These are phyloP conservation scores for Diglossa cyanea DNA, from an alignment of 2,797 vertebrate species.

Conservation along the genomic window DNA sequence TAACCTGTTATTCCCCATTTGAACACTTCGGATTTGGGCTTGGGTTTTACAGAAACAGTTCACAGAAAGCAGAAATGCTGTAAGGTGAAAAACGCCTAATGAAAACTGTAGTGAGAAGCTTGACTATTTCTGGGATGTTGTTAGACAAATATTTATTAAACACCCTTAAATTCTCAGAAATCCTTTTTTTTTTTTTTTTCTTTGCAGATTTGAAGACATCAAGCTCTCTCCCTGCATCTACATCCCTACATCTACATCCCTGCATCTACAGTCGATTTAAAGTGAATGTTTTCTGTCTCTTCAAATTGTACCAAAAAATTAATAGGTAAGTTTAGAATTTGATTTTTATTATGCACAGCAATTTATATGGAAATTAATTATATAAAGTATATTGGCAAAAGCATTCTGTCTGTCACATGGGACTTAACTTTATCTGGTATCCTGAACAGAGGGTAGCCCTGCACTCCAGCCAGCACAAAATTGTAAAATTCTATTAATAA, in stretches of 20 bases:
- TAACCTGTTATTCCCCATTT: background rate
- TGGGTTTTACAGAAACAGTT: background rate
- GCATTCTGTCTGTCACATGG: background rate
- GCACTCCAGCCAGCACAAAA: background rate
- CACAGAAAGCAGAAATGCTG: background rate
- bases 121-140: background rate
- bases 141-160: background rate
- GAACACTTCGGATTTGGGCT: background rate
- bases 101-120: background rate
- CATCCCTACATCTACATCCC: fast-evolving
- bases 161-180: background rate
- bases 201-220: background rate
- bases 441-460: background rate
- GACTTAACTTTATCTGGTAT: background rate
- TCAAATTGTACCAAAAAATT: background rate
- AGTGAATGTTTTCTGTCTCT: background rate
- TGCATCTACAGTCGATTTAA: background rate
- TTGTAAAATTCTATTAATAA: background rate
- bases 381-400: background rate
- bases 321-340: background rate
- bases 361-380: background rate
- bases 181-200: background rate
- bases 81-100: background rate
- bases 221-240: background rate
- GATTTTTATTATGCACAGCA: background rate